Base-by-base conservation (phyloP, 2,113 vertebrate genomes). In the Mastomys coucha region DNA sequence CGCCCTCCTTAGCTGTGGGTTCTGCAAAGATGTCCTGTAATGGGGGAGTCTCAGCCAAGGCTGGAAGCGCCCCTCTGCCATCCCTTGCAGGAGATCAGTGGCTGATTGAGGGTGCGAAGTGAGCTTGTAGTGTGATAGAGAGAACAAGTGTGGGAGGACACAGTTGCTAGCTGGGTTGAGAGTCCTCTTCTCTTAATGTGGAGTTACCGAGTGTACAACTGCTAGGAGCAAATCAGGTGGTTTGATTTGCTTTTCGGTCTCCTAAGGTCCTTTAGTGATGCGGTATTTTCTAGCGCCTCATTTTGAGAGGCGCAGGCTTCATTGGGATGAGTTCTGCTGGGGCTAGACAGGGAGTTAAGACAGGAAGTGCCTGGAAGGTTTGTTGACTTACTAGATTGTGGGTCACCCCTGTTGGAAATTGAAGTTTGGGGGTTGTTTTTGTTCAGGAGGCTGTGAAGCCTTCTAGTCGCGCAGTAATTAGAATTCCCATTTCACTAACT, bases 341-440 rank as follows among this genome's bases (percentile, higher is more conserved):
- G 81, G 72, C 58, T 42, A 58, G 87, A 77, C 60, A 19, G 26
- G 19, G 75, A 65, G 24, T 78, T 78, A 24, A 78, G 24, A 31
- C 31, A 65, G 58, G 81, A 85, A 82, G 42, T 78, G 73, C 19
- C 39, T 89, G 31, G 11, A 73, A 65, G 39, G 65, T 1, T 4
- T 2, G 60, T 78, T 86, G 82, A 81, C 2, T 49, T 93, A 17
- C 58, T 53, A 53, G 73, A 31, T 58, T 89, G n/a, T 56, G 39
- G 12, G 4, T 91, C 89, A 75, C 45, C 31, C 17, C n/a, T 28
- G 39, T n/a, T 70, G 92, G 86, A 36, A 53, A 56, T 63, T 65
- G 19, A 93, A 75, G 45, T 95, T 93, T 67, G n/a, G 53, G 75
- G n/a, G 8, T 93, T 58, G 78, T 84, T 95, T 63, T 17, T 51